Evolutionary conservation across 2,888 invertebrate species (phyloP), one percentile per base, ranked within the genome.

Genomic region (Taenaris catops): DNA sequence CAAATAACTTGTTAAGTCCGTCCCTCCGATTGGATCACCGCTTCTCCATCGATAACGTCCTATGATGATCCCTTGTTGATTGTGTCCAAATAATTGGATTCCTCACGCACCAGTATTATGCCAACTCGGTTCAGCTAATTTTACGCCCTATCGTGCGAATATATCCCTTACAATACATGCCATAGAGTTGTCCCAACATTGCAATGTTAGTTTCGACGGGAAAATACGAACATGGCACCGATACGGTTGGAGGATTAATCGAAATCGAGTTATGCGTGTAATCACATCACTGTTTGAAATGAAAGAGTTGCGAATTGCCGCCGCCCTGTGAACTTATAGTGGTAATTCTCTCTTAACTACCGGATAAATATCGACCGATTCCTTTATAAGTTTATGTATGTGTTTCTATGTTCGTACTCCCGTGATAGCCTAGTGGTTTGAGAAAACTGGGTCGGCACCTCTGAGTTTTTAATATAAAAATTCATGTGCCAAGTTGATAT

Each of bases 71-170:
- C 58, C 53, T 49, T 58, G 60, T 71, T 71, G 69, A 75, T 73
- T 70, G 71, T 68, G 64, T 61, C 62, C 67, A 65, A 59, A 73
- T 78, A 78, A 78, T 75, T 78, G 75, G 73, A 76, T 73, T 65
- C 53, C 59, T 56, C 58, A 47, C 51, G 48, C 47, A 37, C 44
- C 38, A 25, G 24, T 38, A 29, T 34, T 12, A 33, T 24, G 25
- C 35, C 41, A 41, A 43, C 39, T 27, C 34, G 34, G 35, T 36
- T 31, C 41, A 34, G 17, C 34, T 38, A 31, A 34, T 41, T 38
- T 25, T 17, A 11, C 10, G 8, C n/a, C n/a, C 2, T 4, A 7
- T 36, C 31, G 4, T 6, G 11, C 34, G 9, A 48, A 42, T 29
- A 18, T 41, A 23, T 14, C 20, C 41, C 25, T 21, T 46, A 39